Base-by-base conservation (phyloP, 2,797 vertebrate genomes). In the Periophthalmus magnuspinnatus region DNA sequence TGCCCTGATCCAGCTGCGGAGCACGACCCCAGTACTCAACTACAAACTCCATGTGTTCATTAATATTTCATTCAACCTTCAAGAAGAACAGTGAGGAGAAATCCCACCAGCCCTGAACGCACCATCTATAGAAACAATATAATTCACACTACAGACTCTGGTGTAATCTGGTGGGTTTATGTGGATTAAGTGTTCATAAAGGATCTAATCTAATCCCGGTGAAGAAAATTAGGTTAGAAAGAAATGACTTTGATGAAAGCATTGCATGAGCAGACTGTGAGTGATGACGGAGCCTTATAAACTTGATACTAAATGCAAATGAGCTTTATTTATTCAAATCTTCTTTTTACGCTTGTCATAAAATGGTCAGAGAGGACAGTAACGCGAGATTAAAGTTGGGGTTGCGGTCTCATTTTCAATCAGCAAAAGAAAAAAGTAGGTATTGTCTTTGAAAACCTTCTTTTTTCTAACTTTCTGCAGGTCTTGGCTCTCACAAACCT, bases 1-100 rank as follows among this genome's bases (percentile, higher is more conserved):
- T 54, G 71, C 69, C 61, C 65, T 65, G 70, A 87, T 89, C 84
- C 75, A 38, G 56, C 71, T 21, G 72, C 50, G 64, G 38, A 82
- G 85, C 82, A 76, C 88, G 85, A 86, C 65, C 13, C 2, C 4
- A 64, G 72, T 86, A 69, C 41, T 45, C 38, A 41, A 41, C 38
- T 41, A 54, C 65, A 67, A 22, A 62, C 21, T 58, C 21, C 47
- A 65, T 63, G 55, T 61, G 62, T 13, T 60, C 33, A 66, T 81
- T 65, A 0, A 80, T 84, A 75, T 84, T 82, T 82, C 61, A 84
- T 70, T 61, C 48, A 58, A 54, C 10, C 4, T 48, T 68, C 68
- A 24, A 21, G 33, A 79, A 65, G 57, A 70, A 38, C n/a, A 55
- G 56, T 60, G 45, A 2, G 5, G 21, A 63, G 55, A 55, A 5